phyloP scores from a whole-genome alignment of 2,797 vertebrate species.

The Gadopsis bispinosus region DNA sequence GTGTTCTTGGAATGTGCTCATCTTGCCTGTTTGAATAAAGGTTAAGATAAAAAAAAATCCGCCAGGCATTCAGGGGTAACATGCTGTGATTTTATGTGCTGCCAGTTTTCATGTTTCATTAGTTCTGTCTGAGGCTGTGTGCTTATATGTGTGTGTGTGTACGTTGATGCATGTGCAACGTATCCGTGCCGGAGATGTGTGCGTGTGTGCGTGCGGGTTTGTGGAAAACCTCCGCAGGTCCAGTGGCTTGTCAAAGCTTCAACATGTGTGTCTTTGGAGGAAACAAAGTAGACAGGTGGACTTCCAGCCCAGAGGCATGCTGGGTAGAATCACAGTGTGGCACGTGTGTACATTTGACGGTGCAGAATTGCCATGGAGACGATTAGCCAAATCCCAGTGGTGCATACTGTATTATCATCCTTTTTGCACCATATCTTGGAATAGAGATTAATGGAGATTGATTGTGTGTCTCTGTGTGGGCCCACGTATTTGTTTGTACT shows the following conservation, averaged over 20 bases:
- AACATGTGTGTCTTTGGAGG: conserved; percentile 38
- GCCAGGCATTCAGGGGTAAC: conserved; percentile 35
- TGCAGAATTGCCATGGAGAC: conserved; percentile 54
- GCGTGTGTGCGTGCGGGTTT: neutral
- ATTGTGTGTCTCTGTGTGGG: conserved; percentile 12
- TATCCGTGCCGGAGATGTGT: conserved; percentile 10
- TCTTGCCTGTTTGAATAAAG: conserved; percentile 60
- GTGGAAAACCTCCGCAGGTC: conserved; percentile 30
- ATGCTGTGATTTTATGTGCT: conserved; percentile 40
- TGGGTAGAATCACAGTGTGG: conserved; percentile 47
- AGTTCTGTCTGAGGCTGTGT: conserved; percentile 16
- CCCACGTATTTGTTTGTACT: neutral
- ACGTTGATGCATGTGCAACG: conserved; percentile 20
- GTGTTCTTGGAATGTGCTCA: conserved; percentile 45
- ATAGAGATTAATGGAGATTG: conserved; percentile 15
- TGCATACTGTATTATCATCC: neutral
- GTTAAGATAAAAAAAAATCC: conserved; percentile 46
- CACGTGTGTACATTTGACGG: conserved; percentile 50
- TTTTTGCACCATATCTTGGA: conserved; percentile 12
- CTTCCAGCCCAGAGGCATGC: conserved; percentile 50
- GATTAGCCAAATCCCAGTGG: neutral
- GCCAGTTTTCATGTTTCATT: conserved; percentile 63
- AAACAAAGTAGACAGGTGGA: conserved; percentile 63
- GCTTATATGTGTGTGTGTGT: neutral
- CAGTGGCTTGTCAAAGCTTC: conserved; percentile 46